Conservation (phyloP, 2,113 vertebrate genomes). For the Dasyprocta punctata region DNA sequence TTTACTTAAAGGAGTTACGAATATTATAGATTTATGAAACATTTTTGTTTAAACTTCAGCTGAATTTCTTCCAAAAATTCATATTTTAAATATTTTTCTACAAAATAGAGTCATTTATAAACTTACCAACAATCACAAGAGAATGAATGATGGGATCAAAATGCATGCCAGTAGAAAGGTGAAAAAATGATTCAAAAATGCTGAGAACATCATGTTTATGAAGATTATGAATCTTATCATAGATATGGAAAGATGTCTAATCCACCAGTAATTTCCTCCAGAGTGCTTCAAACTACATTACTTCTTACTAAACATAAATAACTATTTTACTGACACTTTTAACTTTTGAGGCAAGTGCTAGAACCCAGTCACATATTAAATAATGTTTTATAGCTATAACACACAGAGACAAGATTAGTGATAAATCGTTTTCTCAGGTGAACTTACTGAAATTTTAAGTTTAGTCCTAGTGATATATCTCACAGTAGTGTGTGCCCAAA, state of each 20-base stretch:
- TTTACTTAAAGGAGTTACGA: neutral
- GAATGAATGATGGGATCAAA: neutral
- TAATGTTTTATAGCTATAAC: constrained; percentile 49
- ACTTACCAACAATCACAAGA: neutral
- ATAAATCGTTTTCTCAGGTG: constrained; percentile 37
- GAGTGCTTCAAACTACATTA: neutral
- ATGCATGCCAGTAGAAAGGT: neutral
- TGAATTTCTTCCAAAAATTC: constrained; percentile 3
- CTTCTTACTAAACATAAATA: constrained; percentile 51
- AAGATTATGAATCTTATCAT: neutral
- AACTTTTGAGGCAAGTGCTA: neutral
- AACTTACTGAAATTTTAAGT: constrained; percentile 59
- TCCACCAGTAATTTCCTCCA: neutral
- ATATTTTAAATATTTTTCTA: neutral
- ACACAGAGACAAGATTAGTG: constrained; percentile 33
- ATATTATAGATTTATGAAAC: neutral
- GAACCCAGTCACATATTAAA: neutral
- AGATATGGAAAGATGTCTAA: neutral
- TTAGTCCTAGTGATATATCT: neutral
- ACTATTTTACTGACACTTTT: constrained; percentile 22
- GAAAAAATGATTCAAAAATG: neutral
- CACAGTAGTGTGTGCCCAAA: constrained; percentile 20
- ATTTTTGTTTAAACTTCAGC: neutral
- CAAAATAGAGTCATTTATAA: neutral
- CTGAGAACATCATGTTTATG: neutral